Base-by-base conservation (phyloP, 2,113 vertebrate genomes). In the Muntiacus muntjak region DNA sequence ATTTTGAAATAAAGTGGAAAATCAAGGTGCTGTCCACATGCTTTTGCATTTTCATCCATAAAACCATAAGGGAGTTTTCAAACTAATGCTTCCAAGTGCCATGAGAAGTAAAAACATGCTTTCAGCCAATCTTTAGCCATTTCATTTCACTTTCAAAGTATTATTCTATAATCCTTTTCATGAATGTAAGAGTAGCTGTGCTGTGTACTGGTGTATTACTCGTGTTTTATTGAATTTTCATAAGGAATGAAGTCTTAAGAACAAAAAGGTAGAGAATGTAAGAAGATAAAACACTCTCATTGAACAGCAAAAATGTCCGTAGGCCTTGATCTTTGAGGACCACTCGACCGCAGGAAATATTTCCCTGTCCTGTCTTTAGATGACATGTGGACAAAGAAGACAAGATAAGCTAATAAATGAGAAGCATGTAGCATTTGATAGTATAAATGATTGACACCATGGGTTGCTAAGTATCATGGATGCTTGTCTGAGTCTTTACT, bases 391-490 rank as follows among this genome's bases (percentile, higher is more conserved):
- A 98, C 95, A 96, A 97, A 98, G 95, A 50, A 87, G 28, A 21
- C 16, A 52, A 74, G 84, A 82, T 17, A 62, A 83, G 36, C 88
- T 94, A 86, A 54, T 94, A 82, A 92, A 90, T 47, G 52, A 88
- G 84, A 50, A 57, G 64, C n/a, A 58, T 15, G 67, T 30, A 89
- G 57, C 47, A 88, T 92, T 94, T 98, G 94, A 98, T 98, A 94
- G 16, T 7, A 87, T 52, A 64, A 96, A 30, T 1, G 95, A 95
- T 76, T 89, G 92, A 90, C 67, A 96, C 36, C 50, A 92, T 43
- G 25, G 9, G 96, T 97, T 98, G 92, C 95, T 83, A 89, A 95
- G 79, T 90, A 96, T 55, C 85, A 57, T 58, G 97, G 97, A 93
- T 81, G 85, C 94, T 94, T 0, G 0, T 89, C 91, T 71, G 87